Conservation (phyloP, 1,140 invertebrate genomes). For the Belonocnema kinseyi region DNA sequence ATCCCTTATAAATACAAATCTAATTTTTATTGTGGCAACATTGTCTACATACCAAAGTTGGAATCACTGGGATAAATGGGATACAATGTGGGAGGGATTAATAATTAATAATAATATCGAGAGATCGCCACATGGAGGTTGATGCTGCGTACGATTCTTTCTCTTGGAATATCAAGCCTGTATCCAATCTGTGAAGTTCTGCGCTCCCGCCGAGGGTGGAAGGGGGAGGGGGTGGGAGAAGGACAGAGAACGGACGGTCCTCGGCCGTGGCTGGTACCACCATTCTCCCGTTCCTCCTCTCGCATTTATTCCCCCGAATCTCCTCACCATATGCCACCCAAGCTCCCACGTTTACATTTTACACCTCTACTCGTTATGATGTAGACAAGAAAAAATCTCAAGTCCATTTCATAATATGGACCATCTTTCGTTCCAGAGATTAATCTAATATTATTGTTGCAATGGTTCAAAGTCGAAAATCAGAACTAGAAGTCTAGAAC, state of each 20-base stretch:
- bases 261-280: constrained; percentile 70
- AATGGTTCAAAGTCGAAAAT: no score
- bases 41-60: no score
- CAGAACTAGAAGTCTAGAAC: no score
- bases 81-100: no score
- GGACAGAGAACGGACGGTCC: constrained; percentile 59
- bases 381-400: no score
- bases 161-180: constrained; percentile 15
- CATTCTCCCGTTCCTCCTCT: constrained; percentile 70
- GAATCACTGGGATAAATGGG: no score
- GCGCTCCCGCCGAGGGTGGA: constrained; percentile 42
- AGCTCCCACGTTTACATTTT: constrained; percentile 45
- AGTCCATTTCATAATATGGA: no score
- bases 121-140: background rate
- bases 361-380: no score
- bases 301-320: constrained; percentile 52
- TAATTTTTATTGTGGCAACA: no score
- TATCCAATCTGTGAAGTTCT: constrained; percentile 45
- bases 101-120: background rate
- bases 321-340: constrained; percentile 46
- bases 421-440: no score
- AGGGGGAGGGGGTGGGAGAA: constrained; percentile 41
- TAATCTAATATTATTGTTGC: no score
- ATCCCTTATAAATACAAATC: no score
- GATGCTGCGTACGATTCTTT: background rate